Base-by-base conservation (phyloP, 2,113 vertebrate species). In the Craseonycteris thonglongyai region DNA sequence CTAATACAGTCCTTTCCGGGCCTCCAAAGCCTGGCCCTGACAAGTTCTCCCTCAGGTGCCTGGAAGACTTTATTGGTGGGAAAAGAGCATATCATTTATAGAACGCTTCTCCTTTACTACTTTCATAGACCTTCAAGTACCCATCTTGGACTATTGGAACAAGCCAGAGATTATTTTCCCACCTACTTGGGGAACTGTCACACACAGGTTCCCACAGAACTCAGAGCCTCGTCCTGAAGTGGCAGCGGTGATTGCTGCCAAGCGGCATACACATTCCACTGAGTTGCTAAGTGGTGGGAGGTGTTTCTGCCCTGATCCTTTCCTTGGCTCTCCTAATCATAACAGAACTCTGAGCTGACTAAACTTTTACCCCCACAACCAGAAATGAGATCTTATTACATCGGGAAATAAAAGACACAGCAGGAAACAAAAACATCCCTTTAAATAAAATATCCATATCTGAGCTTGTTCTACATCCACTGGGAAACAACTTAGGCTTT, bases 281-380 rank as follows among this genome's bases (percentile, higher is more conserved):
- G 80, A 78, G 71, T 45, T 56, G 72, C 81, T 85, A 78, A 88
- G 93, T 89, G 66, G 97, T 94, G 93, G 97, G 95, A 92, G 95
- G 95, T 93, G 93, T 95, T 90, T 90, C 90, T 76, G 78, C 79
- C 80, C 83, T 42, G 63, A 88, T 72, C 94, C 76, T 94, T 42
- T 90, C 85, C 74, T 86, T 93, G 91, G 89, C 91, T 96, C 83
- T 78, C 66, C 93, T 89, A 74, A 91, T 82, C 90, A 56, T 82
- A 97, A 96, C 80, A 95, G 33, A 89, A 87, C 89, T 86, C 94
- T 49, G 42, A 94, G 80, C 47, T 83, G 96, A 91, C 74, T 89
- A 93, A 85, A 91, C 74, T 86, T 69, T 76, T 95, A 59, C 33
- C 71, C 24, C 30, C 69, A 69, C 93, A 89, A 65, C 89, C 79